Conservation (phyloP, 2,797 vertebrate genomes). For the Microcaecilia unicolor region DNA sequence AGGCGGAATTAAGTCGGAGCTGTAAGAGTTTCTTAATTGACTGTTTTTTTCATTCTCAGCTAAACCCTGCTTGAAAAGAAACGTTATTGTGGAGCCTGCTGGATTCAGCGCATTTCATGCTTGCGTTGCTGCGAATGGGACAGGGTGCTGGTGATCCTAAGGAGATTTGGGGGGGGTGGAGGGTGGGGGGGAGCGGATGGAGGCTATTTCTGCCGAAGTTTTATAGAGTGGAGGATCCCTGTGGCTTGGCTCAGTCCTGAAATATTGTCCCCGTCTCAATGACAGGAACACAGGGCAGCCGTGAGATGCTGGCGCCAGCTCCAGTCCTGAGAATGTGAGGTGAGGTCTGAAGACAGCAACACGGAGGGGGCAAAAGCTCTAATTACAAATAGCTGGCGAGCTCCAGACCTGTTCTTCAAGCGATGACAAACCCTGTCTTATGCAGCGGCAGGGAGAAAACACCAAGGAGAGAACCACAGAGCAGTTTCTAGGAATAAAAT, state of each 20-base stretch:
- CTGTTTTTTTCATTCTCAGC: constrained; percentile 33
- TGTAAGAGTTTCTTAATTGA: constrained; percentile 36
- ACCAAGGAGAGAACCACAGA: too few relatives aligned
- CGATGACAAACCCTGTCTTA: neutral
- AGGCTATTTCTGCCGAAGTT: constrained; percentile 66
- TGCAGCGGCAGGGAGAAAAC: neutral
- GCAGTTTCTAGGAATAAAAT: too few relatives aligned
- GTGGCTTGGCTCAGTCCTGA: constrained; percentile 74
- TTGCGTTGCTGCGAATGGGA: constrained; percentile 30
- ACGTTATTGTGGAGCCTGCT: constrained; percentile 9
- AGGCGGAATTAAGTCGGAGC: constrained; percentile 9
- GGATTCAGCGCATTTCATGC: constrained; percentile 33
- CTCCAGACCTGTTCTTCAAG: neutral
- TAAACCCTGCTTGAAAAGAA: constrained; percentile 27
- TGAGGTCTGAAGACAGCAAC: constrained; percentile 14
- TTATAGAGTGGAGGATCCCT: constrained; percentile 75
- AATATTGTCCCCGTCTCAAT: constrained; percentile 72
- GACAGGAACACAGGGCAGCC: constrained; percentile 71
- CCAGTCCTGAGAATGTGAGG: constrained; percentile 57
- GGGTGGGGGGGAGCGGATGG: constrained; percentile 39
- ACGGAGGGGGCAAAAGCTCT: neutral
- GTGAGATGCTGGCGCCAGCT: constrained; percentile 69
- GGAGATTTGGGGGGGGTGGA: too few relatives aligned
- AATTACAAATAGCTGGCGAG: neutral
- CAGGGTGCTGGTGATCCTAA: constrained; percentile 43